These are phyloP conservation scores for Cephus runcator DNA, from an alignment of 2,888 invertebrate genomes.

Conservation along the genomic window DNA sequence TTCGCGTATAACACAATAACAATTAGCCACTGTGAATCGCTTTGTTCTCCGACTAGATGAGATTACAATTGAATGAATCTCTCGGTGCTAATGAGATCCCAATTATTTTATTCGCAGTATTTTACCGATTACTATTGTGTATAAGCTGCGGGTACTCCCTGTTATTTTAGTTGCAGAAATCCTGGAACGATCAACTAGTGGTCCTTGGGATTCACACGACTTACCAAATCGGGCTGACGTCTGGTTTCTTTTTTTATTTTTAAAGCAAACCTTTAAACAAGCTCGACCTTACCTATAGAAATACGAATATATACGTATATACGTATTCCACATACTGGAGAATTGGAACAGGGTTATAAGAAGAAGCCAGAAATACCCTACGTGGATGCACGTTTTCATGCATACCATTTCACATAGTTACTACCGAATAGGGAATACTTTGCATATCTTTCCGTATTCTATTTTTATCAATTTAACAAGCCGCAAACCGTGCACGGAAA, in stretches of 20 bases:
- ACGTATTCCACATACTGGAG: neutral
- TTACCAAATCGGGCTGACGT: neutral
- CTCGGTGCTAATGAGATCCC: neutral
- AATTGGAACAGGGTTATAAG: neutral
- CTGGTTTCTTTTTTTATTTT: neutral
- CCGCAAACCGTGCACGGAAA: neutral
- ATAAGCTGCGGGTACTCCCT: neutral
- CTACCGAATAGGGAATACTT: neutral
- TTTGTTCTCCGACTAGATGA: neutral
- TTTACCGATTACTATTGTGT: neutral
- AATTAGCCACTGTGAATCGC: neutral
- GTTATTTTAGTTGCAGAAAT: neutral
- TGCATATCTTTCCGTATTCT: neutral
- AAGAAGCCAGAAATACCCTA: neutral
- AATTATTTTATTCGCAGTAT: neutral
- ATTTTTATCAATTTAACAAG: neutral
- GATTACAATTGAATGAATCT: too few relatives aligned
- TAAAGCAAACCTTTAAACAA: neutral
- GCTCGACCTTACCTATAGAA: neutral
- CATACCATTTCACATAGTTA: neutral
- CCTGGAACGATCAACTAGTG: neutral
- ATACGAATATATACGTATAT: neutral
- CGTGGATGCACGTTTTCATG: neutral
- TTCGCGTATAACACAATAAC: neutral
- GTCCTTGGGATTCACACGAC: neutral